Percentiles rank a stretch among this genome's conserved stretches.
phyloP scores from a whole-genome alignment of 2,797 vertebrate genomes.

The Epinephelus malabaricus region DNA sequence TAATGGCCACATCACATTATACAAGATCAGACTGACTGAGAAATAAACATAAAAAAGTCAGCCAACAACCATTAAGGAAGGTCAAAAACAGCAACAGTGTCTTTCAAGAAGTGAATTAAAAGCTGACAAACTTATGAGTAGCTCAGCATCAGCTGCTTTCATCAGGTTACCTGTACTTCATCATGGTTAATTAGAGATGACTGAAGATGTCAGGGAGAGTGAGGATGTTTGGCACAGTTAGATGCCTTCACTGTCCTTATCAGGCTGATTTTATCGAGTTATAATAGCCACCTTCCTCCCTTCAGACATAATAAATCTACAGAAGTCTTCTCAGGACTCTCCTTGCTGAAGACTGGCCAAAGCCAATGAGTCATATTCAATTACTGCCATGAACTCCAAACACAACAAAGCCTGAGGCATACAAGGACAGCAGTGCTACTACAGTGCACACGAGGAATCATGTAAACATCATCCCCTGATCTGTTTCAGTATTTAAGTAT shows the following conservation, averaged over 20 bases:
- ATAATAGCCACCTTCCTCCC: conserved; percentile 7
- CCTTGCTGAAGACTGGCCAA: conserved; percentile 4
- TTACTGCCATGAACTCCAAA: conserved; percentile 13
- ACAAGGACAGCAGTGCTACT: background rate
- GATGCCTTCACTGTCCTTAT: background rate
- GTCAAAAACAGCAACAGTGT: background rate
- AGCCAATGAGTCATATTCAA: conserved; percentile 49
- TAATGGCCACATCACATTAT: background rate
- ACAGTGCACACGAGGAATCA: background rate
- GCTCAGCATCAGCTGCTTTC: conserved; percentile 20
- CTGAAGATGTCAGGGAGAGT: background rate
- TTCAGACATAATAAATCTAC: conserved; percentile 34
- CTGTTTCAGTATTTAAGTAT: background rate
- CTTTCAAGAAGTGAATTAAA: conserved; percentile 6
- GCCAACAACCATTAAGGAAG: background rate
- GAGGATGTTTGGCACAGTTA: conserved; percentile 4
- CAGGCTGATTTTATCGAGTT: conserved; percentile 34
- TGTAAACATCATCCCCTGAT: background rate
- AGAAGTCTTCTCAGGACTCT: conserved; percentile 27
- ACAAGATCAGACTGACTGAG: background rate
- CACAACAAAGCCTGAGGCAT: conserved; percentile 8
- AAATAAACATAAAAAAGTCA: background rate
- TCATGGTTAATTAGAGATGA: conserved; percentile 27
- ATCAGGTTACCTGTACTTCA: background rate
- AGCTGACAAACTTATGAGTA: background rate